These are phyloP conservation scores for Chalcis sispes DNA, from an alignment of 2,888 invertebrate genomes.

Conservation along the genomic window DNA sequence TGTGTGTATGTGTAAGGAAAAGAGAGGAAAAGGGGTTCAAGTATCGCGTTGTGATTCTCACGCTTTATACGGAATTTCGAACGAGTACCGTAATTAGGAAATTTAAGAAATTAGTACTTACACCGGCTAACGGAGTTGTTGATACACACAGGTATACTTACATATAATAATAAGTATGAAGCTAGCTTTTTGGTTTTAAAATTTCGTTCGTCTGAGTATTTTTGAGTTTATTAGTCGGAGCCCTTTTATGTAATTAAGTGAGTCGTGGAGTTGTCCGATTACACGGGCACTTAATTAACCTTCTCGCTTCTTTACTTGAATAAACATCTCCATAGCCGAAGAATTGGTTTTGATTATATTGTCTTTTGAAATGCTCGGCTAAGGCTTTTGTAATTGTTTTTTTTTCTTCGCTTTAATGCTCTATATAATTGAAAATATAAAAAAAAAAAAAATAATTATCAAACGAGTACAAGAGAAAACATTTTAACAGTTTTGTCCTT, in stretches of 20 bases:
- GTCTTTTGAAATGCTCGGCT: too few species aligned
- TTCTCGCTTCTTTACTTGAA: background rate
- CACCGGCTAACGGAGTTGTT: background rate
- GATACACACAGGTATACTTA: background rate
- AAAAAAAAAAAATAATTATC: too few species aligned
- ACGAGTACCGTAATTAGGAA: conserved; percentile 44
- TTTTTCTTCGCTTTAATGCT: too few species aligned
- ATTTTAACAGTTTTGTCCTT: too few species aligned
- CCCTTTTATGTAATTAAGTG: conserved; percentile 34
- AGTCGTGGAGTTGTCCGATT: background rate
- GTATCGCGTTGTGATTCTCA: conserved; percentile 10
- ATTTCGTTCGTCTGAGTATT: conserved; percentile 14
- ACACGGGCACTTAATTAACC: conserved; percentile 1
- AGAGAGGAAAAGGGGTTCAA: conserved; percentile 1
- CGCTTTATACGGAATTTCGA: conserved; percentile 10
- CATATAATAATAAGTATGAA: too few species aligned
- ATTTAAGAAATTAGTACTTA: conserved; percentile 48
- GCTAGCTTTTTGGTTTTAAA: conserved; percentile 25
- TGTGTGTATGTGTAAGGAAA: conserved; percentile 3
- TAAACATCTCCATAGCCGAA: background rate
- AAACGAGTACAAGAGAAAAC: too few species aligned
- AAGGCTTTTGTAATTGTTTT: too few species aligned
- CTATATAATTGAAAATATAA: too few species aligned
- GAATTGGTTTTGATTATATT: too few species aligned
- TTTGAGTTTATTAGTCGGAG: conserved; percentile 26